Percentiles rank a stretch among this genome's conserved stretches.
These are phyloP conservation scores for Deroplatys truncata DNA, from an alignment of 2,888 invertebrate genomes.

Conservation along the genomic window DNA sequence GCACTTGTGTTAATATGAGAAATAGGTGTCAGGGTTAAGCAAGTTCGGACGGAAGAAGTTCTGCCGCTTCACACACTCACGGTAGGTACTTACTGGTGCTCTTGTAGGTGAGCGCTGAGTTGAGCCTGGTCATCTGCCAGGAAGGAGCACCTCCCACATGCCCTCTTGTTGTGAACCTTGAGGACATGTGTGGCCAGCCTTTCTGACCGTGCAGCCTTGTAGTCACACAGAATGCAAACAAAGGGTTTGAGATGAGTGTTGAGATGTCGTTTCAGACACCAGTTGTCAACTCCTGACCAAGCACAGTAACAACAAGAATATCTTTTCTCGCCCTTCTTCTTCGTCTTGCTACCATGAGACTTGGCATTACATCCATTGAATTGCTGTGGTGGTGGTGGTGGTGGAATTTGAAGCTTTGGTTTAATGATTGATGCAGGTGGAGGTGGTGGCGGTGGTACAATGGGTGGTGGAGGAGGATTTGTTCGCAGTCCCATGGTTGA, in stretches of 20 bases:
- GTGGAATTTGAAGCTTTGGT: slow-evolving; percentile 29
- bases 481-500: neutral
- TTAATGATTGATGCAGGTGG: slow-evolving; percentile 29
- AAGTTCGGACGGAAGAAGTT: neutral
- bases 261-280: slow-evolving; percentile 87
- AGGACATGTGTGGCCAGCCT: slow-evolving; percentile 84
- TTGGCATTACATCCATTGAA: slow-evolving; percentile 41
- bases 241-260: slow-evolving; percentile 92
- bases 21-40: neutral
- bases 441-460: slow-evolving; percentile 5
- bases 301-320: slow-evolving; percentile 87
- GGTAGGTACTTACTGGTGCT: slow-evolving; percentile 43
- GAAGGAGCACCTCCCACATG: slow-evolving; percentile 84
- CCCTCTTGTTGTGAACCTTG: slow-evolving; percentile 87
- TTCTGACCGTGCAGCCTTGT: slow-evolving; percentile 89
- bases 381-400: slow-evolving; percentile 29
- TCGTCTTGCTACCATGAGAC: slow-evolving; percentile 35
- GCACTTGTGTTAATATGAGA: neutral
- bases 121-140: slow-evolving; percentile 79
- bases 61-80: neutral
- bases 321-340: slow-evolving; percentile 60
- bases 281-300: slow-evolving; percentile 91
- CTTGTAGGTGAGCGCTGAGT: slow-evolving; percentile 65
- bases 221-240: slow-evolving; percentile 85
- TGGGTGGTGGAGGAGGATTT: slow-evolving; percentile 15